Conservation (phyloP, 2,113 vertebrate genomes). For the Rhynchomys soricoides region DNA sequence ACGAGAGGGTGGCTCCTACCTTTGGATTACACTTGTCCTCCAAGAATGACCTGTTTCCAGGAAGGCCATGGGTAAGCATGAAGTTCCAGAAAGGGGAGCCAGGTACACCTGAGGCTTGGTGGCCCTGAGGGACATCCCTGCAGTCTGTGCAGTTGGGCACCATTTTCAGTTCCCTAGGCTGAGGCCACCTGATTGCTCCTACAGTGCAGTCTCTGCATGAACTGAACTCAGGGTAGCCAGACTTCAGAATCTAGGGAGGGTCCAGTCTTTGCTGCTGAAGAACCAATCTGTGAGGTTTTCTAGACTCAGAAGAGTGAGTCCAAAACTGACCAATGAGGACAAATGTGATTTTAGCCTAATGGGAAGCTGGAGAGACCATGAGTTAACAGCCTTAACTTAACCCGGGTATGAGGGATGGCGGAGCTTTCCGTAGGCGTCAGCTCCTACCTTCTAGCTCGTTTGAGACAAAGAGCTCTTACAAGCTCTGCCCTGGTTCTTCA, state of each 20-base stretch:
- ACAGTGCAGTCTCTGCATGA: not conserved
- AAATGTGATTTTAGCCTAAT: not conserved
- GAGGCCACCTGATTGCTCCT: accelerated
- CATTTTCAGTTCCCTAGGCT: not conserved
- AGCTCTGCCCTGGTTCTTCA: not conserved
- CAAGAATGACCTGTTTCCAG: not conserved
- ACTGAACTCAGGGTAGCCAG: not conserved
- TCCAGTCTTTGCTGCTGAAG: not conserved
- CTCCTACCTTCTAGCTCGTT: not conserved
- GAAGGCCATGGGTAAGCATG: not conserved
- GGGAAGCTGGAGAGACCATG: not conserved
- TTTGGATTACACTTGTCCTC: not conserved
- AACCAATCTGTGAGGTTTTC: not conserved
- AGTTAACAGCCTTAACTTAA: not conserved
- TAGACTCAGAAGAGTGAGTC: not conserved
- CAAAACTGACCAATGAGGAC: not conserved
- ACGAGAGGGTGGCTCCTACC: not conserved
- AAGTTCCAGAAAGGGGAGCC: not conserved
- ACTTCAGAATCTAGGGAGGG: not conserved
- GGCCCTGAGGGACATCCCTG: not conserved
- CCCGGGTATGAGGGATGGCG: not conserved
- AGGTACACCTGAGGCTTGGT: not conserved
- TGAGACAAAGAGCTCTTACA: not conserved
- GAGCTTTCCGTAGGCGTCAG: not conserved
- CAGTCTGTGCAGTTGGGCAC: too few relatives aligned